These are phyloP conservation scores for Indri indri DNA, from an alignment of 2,113 vertebrate species.

Conservation along the genomic window DNA sequence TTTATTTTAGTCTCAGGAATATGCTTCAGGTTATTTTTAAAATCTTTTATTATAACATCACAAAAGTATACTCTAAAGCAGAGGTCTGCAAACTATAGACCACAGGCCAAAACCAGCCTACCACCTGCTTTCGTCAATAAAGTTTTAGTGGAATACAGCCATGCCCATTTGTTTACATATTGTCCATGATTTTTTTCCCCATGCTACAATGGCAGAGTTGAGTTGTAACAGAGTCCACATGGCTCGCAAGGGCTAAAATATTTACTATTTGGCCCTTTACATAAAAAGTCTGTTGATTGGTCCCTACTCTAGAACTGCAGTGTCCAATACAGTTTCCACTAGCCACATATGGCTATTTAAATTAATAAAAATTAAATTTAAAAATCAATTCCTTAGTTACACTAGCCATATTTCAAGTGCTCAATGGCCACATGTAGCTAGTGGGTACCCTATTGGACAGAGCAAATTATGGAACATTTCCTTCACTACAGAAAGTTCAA, in stretches of 20 bases:
- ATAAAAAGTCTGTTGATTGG: background rate
- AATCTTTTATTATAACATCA: background rate
- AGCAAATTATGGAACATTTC: background rate
- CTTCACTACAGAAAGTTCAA: background rate
- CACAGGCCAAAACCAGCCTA: background rate
- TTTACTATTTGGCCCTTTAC: background rate
- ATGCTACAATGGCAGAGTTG: background rate
- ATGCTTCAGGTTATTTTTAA: background rate
- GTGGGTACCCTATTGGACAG: background rate
- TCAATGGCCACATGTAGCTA: background rate
- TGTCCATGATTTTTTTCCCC: background rate
- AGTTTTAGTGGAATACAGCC: background rate
- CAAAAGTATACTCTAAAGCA: background rate
- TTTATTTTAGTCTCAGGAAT: conserved; percentile 27
- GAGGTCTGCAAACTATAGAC: background rate
- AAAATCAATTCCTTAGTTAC: background rate
- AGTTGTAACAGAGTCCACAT: background rate
- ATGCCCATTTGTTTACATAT: background rate
- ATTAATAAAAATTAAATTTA: background rate
- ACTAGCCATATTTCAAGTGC: background rate
- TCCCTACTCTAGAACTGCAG: background rate
- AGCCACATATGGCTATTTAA: background rate
- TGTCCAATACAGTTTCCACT: background rate
- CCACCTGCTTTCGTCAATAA: background rate
- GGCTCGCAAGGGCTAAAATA: background rate